Conservation (phyloP, 2,888 invertebrate species). For the Cactoblastis cactorum region DNA sequence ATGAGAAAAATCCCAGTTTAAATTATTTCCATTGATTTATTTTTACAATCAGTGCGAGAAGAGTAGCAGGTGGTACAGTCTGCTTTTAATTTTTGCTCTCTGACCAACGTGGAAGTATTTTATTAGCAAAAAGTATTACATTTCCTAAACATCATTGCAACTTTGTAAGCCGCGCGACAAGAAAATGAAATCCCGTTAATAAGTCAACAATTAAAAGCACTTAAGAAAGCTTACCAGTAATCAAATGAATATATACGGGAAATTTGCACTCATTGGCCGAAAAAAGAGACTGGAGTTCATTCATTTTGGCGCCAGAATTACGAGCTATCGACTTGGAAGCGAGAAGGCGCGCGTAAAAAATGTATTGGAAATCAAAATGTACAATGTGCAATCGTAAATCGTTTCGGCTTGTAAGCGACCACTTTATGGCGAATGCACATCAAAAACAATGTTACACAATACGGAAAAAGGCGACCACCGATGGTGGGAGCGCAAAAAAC, state of each 20-base stretch:
- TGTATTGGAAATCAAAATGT: constrained; percentile 57
- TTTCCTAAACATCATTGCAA: neutral
- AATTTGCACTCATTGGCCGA: constrained; percentile 45
- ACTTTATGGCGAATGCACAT: constrained; percentile 37
- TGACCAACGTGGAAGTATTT: no score
- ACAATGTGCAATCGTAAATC: constrained; percentile 59
- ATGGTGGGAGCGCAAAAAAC: constrained; percentile 62
- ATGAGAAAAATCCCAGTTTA: no score
- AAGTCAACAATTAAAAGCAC: constrained; percentile 35
- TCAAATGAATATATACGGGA: constrained; percentile 42
- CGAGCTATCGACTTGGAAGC: constrained; percentile 59
- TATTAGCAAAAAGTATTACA: neutral
- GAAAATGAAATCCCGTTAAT: constrained; percentile 25
- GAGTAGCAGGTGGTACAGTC: no score
- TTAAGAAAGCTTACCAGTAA: constrained; percentile 32
- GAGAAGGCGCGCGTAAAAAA: constrained; percentile 64
- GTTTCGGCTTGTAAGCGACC: constrained; percentile 44
- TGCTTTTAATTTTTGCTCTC: no score
- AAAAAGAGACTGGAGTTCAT: constrained; percentile 62
- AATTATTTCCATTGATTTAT: no score
- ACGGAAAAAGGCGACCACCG: constrained; percentile 73
- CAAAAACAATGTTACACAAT: constrained; percentile 61
- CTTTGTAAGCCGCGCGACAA: neutral
- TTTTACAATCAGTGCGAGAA: no score
- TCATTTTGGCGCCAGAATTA: constrained; percentile 75